Evolutionary conservation across 2,797 vertebrate species (phyloP), one percentile per base, ranked within the genome.

Genomic region (Danio jaintianensis): DNA sequence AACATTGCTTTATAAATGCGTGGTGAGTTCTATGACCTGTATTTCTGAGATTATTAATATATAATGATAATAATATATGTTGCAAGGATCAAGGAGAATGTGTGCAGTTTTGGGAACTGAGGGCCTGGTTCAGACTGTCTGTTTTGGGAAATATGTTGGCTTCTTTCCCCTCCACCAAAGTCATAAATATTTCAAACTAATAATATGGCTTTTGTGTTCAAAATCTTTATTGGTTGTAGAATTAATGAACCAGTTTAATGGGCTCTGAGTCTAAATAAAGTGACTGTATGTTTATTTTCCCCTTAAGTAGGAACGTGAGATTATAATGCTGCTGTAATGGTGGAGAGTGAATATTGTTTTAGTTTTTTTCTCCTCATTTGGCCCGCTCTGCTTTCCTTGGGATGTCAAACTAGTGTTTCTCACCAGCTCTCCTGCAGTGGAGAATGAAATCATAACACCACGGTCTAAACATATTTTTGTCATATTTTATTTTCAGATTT

Each of bases 401-500:
- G 7, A 43, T 72, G 12, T 72, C 11, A 62, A 52, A 5, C 47
- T 63, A 15, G 16, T 18, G 16, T 63, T 42, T 47, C 47, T 52
- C 47, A 63, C 59, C 73, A 52, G 73, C 47, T 48, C 58, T 63
- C 58, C 72, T 42, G 38, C 69, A 42, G 11, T 16, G 52, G 69
- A 43, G 69, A 43, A 71, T 12, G 16, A 72, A 72, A 15, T 22
- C 69, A 43, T 20, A 42, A 71, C 52, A 71, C 52, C 69, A 56
- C 16, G 7, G 69, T 43, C 69, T 72, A 72, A 56, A 42, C 0
- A 56, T 22, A 22, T 22, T 43, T 72, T 56, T 72, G 69, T 71
- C 48, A 61, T 64, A 59, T 5, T 47, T 10, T 56, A 7, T 66
- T 63, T 13, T 29, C 50, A 72, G 4, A 72, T 43, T 56, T 58